phyloP scores from a whole-genome alignment of 2,888 invertebrate genomes.

The Papilio demoleus region DNA sequence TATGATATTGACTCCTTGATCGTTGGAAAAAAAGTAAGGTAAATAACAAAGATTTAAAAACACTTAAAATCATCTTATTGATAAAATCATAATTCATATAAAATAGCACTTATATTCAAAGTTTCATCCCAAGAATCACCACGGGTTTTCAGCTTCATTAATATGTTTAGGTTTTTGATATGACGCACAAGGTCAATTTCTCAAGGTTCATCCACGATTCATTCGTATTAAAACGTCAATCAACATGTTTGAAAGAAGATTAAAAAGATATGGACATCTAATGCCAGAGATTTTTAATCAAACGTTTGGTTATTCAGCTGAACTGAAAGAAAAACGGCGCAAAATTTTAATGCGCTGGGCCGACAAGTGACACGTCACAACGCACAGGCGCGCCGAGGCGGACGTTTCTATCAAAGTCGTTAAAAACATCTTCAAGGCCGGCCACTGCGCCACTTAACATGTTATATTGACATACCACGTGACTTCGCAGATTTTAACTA shows the following conservation, averaged over 20 bases:
- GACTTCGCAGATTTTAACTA: too few species aligned
- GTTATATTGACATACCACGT: not conserved
- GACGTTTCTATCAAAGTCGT: slow-evolving; percentile 27
- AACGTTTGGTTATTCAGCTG: not conserved
- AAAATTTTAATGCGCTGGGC: slow-evolving; percentile 17
- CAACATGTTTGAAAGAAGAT: slow-evolving; percentile 17
- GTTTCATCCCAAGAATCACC: not conserved
- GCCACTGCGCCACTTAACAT: slow-evolving; percentile 24
- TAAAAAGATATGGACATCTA: slow-evolving; percentile 26
- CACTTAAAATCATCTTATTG: too few species aligned
- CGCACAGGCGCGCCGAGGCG: slow-evolving; percentile 13
- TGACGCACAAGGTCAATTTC: not conserved
- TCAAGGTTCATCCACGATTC: not conserved
- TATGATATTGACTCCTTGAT: too few species aligned
- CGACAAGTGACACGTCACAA: slow-evolving; percentile 34
- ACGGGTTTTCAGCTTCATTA: slow-evolving; percentile 1
- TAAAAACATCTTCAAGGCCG: slow-evolving; percentile 38
- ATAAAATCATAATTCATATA: not conserved
- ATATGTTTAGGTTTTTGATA: not conserved
- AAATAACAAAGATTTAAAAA: too few species aligned
- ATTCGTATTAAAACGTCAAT: slow-evolving; percentile 16
- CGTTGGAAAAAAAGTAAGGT: too few species aligned
- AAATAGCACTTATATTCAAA: not conserved
- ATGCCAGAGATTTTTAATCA: slow-evolving; percentile 27
- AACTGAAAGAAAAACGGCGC: slow-evolving; percentile 7